phyloP scores from a whole-genome alignment of 2,888 invertebrate species.

The Pristionchus japonicus region DNA sequence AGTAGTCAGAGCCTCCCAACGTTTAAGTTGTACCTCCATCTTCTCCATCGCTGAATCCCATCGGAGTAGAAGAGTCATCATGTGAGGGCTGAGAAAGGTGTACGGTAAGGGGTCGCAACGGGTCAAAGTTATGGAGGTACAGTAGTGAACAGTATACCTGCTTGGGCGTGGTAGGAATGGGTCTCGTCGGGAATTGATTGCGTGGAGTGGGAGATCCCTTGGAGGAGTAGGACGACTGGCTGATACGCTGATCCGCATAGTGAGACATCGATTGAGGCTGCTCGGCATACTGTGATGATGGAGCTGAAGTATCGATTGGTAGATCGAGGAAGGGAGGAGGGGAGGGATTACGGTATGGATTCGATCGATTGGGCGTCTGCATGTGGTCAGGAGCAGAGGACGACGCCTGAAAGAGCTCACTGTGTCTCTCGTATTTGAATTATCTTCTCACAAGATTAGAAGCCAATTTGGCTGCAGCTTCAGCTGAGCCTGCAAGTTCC shows the following conservation, averaged over 20 bases:
- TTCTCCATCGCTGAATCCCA: too few relatives aligned
- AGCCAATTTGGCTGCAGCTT: too few relatives aligned
- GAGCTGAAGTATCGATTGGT: conserved; percentile 40
- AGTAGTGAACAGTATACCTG: conserved; percentile 26
- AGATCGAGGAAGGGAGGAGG: not conserved
- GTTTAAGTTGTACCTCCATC: too few relatives aligned
- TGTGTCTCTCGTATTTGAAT: too few relatives aligned
- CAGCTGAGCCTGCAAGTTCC: too few relatives aligned
- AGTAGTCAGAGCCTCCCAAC: too few relatives aligned
- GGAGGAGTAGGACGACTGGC: not conserved
- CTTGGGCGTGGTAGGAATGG: not conserved
- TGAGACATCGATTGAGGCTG: not conserved
- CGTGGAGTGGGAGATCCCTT: not conserved
- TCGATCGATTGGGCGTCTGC: not conserved
- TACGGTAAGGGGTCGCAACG: conserved; percentile 22
- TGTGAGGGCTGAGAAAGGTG: not conserved
- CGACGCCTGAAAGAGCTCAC: too few relatives aligned
- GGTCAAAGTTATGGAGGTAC: conserved; percentile 6
- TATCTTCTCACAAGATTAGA: too few relatives aligned
- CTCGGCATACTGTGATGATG: conserved; percentile 27
- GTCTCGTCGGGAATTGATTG: not conserved
- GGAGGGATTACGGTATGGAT: conserved; percentile 22
- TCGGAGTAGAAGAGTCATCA: not conserved
- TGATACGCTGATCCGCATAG: not conserved
- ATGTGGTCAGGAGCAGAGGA: too few relatives aligned